Evolutionary conservation across 92 coral and sea anemone genomes (phyloP), one percentile per base, ranked within the genome.

Genomic region (Zoanthus solanderi): DNA sequence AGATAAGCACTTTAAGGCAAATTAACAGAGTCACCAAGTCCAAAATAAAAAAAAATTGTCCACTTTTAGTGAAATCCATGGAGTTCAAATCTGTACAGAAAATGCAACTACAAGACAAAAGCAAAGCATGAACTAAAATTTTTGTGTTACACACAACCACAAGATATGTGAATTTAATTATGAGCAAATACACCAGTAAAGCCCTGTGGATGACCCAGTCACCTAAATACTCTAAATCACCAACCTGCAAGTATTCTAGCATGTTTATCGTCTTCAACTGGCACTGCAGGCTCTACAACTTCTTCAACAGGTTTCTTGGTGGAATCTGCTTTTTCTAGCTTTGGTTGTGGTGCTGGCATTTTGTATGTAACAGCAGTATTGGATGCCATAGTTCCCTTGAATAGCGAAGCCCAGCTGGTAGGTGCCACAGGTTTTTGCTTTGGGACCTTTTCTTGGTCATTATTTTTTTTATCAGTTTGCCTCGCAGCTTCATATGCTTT

Each of bases 391-490:
- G 92, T 84, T 34, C 78, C 79, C 89, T 96, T 95, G 87, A 97
- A 95, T 87, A 97, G 89, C 15, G 94, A 98, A 10, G 98, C 98
- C 99, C 99, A 97, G 17, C 91, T 93, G 9, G 84, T 76, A 28
- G 15, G 65, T 16, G 89, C 87, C 48, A 83, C 84, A 13, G 90
- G 79, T 58, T 82, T 90, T 7, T 77, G 68, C 12, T 79, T 9
- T 6, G 72, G 16, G 23, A 78, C 30, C 44, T 86, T 80, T 54
- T 18, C 50, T 52, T 44, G 2, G 8, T 53, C 74, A 37, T 68
- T 4, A 75, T 29, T 67, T 28, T 81, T 61, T 6, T 37, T 14
- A 9, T 16, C 29, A 44, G 14, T 13, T 60, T 81, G 30, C 60
- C 45, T 52, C 5, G 45, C 13, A 46, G 12, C 46, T 10, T 34